These are phyloP conservation scores for Cyclina sinensis DNA, from an alignment of 1,140 invertebrate species.

Conservation along the genomic window DNA sequence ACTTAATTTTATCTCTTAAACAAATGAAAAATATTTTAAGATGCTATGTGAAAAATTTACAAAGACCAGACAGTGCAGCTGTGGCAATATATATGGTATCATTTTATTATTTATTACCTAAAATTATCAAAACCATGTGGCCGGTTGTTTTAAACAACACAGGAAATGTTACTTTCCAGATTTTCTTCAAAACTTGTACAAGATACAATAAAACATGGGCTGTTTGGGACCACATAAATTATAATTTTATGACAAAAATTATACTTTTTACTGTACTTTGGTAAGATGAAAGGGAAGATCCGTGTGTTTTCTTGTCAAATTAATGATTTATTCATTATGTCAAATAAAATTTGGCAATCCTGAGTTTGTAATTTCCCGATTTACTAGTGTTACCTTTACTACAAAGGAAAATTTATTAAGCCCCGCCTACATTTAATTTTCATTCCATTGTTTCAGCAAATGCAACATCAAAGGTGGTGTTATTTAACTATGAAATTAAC, in stretches of 20 bases:
- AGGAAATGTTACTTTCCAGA: conserved; percentile 41
- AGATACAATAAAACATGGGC: conserved; percentile 46
- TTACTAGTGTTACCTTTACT: conserved; percentile 38
- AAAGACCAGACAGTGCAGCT: neutral
- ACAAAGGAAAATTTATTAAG: conserved; percentile 32
- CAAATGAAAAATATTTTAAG: too few species aligned
- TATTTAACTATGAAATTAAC: conserved; percentile 3
- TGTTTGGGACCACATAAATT: conserved; percentile 48
- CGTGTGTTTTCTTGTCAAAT: conserved; percentile 42
- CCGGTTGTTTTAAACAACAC: conserved; percentile 8
- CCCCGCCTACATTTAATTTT: conserved; percentile 19
- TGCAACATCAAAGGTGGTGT: neutral
- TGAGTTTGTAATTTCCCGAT: conserved; percentile 29
- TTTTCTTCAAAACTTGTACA: conserved; percentile 12
- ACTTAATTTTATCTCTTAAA: too few species aligned
- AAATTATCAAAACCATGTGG: conserved; percentile 3
- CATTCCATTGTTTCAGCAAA: conserved; percentile 1
- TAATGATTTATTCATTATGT: conserved; percentile 60
- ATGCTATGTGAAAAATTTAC: too few species aligned
- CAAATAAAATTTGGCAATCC: conserved; percentile 37
- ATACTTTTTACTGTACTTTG: conserved; percentile 46
- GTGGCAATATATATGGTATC: neutral
- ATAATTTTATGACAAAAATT: conserved; percentile 65
- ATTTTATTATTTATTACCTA: conserved; percentile 19
- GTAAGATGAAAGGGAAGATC: conserved; percentile 41